Base-by-base conservation (phyloP, 2,888 invertebrate species). In the Macrosiphum euphorbiae region DNA sequence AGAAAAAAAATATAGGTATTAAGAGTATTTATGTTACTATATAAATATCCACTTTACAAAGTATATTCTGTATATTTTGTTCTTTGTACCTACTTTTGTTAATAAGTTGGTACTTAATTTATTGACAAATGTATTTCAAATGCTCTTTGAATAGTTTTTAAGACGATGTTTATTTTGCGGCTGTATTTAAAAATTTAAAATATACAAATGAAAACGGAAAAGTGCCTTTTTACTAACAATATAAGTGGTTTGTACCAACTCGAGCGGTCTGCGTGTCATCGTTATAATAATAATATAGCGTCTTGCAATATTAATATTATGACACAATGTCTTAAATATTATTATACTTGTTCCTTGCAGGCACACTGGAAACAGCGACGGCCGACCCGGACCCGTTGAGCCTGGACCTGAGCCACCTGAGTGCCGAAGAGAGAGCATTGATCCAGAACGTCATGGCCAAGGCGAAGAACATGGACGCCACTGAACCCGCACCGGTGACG, bases 361-460 rank as follows among this genome's bases (percentile, higher is more conserved):
- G 50, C 35, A 0, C 86, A 26, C 2, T 67, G 47, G 85, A 89
- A 88, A 20, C 92, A 26, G 50, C 78, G 4, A 41, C 28, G 0
- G 52, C n/a, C 2, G 90, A 94, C 7, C 91, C 94, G 11, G 94
- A 92, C 26, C 94, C 94, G n/a, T 90, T 95, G 47, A 95, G 95
- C 87, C 96, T 96, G 13, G 97, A 97, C 95, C 95, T 97, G 94
- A 96, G 96, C 95, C 96, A 97, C 95, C 95, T 97, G 95, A 96
- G 96, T 94, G 96, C 96, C 91, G 97, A 97, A 95, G 97, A 97
- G 95, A 95, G 96, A 91, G 96, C 96, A 94, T 96, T 97, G 95
- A 97, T 97, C 92, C 96, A 96, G 95, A 96, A 96, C 94, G 97
- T 97, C n/a, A 97, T 97, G 96, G 96, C 96, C 88, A 96, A 97